Percentiles rank a stretch among this genome's conserved stretches.
These are phyloP conservation scores for Tenualosa ilisha DNA, from an alignment of 2,797 vertebrate genomes.

Conservation along the genomic window DNA sequence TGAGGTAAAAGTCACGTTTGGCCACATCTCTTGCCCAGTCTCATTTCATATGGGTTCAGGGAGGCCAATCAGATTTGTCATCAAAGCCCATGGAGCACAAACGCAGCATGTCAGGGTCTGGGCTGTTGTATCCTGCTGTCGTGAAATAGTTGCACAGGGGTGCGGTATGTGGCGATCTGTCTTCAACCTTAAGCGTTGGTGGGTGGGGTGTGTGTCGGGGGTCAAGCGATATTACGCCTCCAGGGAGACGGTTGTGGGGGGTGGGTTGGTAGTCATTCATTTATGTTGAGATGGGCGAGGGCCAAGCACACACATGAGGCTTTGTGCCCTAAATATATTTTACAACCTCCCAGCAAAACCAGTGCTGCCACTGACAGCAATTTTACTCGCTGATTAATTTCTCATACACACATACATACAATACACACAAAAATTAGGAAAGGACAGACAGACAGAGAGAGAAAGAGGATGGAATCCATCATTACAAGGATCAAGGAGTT, in stretches of 20 bases:
- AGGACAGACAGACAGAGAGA: conserved; percentile 13
- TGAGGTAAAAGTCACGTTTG: no score
- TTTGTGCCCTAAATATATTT: conserved; percentile 66
- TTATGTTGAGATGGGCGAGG: conserved; percentile 24
- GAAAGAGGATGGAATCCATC: background rate
- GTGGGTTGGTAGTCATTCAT: background rate
- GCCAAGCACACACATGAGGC: conserved; percentile 54
- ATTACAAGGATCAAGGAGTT: no score
- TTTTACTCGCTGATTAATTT: no score
- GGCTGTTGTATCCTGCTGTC: conserved; percentile 69
- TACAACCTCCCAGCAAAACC: conserved; percentile 67
- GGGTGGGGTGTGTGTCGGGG: conserved; percentile 26
- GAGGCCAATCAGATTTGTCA: conserved; percentile 41
- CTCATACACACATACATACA: background rate
- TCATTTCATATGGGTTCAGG: no score
- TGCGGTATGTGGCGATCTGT: conserved; percentile 68
- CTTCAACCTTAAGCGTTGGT: conserved; percentile 8
- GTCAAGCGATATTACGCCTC: background rate
- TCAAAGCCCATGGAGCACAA: conserved; percentile 36
- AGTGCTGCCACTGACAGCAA: conserved; percentile 34
- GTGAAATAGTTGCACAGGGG: conserved; percentile 74
- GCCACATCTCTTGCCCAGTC: no score
- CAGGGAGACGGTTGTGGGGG: background rate
- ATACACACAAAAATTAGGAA: background rate
- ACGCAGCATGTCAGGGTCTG: conserved; percentile 41